phyloP scores from a whole-genome alignment of 2,888 invertebrate genomes.

The Ichneumon xanthorius region DNA sequence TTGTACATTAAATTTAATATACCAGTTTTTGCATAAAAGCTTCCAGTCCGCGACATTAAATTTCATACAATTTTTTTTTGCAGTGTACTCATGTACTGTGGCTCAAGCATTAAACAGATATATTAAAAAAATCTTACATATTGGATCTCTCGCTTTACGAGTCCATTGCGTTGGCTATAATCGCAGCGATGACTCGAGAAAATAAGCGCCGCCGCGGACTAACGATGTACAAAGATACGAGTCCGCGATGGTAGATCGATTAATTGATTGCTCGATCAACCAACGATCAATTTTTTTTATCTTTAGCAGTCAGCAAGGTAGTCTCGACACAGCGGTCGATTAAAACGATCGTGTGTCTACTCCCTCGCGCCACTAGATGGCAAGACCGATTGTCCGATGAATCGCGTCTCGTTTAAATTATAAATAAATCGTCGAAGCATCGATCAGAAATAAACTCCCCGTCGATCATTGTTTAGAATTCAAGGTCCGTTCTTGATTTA shows the following conservation, averaged over 20 bases:
- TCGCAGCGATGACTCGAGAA: background rate
- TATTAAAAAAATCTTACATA: no score
- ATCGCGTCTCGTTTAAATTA: conserved; percentile 9
- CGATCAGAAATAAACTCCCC: conserved; percentile 47
- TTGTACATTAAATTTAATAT: no score
- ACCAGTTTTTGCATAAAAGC: no score
- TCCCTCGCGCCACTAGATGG: conserved; percentile 36
- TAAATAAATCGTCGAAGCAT: conserved; percentile 50
- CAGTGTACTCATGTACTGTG: no score
- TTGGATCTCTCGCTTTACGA: no score
- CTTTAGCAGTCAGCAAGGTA: background rate
- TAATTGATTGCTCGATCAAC: conserved; percentile 30
- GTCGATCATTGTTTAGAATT: conserved; percentile 35
- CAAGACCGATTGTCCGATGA: conserved; percentile 28
- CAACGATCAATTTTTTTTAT: background rate
- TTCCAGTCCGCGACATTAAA: no score
- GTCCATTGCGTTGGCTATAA: background rate
- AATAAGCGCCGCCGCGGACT: background rate
- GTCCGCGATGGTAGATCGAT: background rate
- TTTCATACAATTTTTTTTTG: no score
- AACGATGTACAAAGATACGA: background rate
- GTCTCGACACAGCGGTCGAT: conserved; percentile 1
- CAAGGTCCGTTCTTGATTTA: conserved; percentile 59
- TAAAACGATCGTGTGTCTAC: background rate
- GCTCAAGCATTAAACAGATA: no score